These are phyloP conservation scores for Zeuzera pyrina DNA, from an alignment of 2,888 invertebrate species.

Conservation along the genomic window DNA sequence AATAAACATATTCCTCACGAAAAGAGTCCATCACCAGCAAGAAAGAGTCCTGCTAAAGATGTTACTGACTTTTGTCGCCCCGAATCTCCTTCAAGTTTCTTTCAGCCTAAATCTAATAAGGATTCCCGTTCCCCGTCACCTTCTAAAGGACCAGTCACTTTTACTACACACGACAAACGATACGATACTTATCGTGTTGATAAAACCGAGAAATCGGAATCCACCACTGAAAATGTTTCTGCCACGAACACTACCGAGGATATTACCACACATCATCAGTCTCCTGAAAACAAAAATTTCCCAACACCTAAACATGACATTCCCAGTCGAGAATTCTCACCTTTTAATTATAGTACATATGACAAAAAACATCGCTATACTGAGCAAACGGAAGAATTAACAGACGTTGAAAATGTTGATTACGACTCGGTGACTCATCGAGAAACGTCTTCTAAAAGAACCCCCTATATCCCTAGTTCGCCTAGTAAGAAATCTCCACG, in stretches of 20 bases:
- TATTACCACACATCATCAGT: conserved; percentile 8
- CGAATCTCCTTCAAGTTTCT: conserved; percentile 15
- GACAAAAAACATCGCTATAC: conserved; percentile 23
- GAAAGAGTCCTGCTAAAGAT: conserved; percentile 24
- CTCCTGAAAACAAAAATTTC: conserved; percentile 1
- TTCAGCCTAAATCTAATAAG: conserved; percentile 18
- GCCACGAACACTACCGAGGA: conserved; percentile 7
- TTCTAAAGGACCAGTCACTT: conserved; percentile 29
- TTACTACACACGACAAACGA: conserved; percentile 19
- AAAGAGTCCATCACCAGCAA: conserved; percentile 24
- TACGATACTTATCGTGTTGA: conserved; percentile 3
- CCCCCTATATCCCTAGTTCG: too few species aligned
- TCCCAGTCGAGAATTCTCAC: conserved; percentile 13
- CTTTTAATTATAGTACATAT: conserved; percentile 25
- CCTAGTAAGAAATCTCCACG: background rate
- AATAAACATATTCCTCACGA: conserved; percentile 8
- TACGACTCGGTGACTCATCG: background rate
- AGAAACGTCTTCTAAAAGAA: background rate
- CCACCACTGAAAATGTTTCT: conserved; percentile 8
- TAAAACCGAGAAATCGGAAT: conserved; percentile 10
- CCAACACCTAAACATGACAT: conserved; percentile 9
- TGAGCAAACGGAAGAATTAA: conserved; percentile 14
- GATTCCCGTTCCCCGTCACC: conserved; percentile 34
- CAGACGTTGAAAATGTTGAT: background rate
- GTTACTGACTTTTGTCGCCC: conserved; percentile 7